phyloP scores from a whole-genome alignment of 2,888 invertebrate species.

The Hymenopus coronatus region DNA sequence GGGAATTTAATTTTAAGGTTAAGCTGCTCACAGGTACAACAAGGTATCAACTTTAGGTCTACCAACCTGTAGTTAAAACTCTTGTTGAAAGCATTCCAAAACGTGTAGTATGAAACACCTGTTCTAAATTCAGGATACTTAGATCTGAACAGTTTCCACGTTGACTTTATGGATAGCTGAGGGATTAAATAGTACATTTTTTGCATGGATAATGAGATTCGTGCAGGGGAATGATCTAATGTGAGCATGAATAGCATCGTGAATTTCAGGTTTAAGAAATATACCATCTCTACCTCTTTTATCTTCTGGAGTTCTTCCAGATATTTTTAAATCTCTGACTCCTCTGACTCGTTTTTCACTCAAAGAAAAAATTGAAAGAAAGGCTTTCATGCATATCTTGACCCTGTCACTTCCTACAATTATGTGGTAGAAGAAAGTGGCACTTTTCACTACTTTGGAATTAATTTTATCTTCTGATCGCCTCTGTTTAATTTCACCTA shows the following conservation, averaged over 20 bases:
- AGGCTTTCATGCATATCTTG: not conserved
- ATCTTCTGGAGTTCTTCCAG: not conserved
- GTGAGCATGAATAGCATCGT: not conserved
- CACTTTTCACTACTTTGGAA: not conserved
- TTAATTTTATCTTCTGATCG: not conserved
- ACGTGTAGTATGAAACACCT: not conserved
- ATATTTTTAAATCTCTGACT: not conserved
- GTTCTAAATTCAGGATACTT: not conserved
- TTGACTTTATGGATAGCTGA: not conserved
- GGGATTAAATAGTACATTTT: conserved; percentile 2
- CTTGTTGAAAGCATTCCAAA: not conserved
- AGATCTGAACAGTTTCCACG: not conserved
- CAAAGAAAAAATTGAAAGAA: not conserved
- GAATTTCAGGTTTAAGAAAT: not conserved
- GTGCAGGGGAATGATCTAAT: conserved; percentile 28
- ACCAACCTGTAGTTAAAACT: no score
- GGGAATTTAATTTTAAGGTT: no score
- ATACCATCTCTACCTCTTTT: not conserved
- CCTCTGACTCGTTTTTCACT: not conserved
- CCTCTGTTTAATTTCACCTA: conserved; percentile 7
- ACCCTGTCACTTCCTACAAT: not conserved
- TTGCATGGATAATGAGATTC: conserved; percentile 11
- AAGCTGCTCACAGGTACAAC: no score
- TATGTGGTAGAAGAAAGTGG: not conserved
- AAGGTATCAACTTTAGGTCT: no score